Conservation (phyloP, 1,140 invertebrate genomes). For the Helicoverpa zea region DNA sequence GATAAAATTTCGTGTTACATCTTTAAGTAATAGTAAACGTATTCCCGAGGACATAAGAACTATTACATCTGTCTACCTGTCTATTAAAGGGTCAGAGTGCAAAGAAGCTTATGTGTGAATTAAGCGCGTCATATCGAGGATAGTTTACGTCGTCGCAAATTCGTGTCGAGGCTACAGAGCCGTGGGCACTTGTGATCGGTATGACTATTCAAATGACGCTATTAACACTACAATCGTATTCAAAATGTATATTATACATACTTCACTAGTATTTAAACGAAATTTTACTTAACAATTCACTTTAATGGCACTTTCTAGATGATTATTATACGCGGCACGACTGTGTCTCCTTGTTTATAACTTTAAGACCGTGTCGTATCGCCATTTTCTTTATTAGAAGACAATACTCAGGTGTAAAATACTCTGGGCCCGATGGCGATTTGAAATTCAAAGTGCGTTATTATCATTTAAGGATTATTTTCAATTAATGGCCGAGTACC, state of each 20-base stretch:
- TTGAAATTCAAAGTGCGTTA: conserved; percentile 35
- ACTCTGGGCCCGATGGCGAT: conserved; percentile 24
- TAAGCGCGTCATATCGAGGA: conserved; percentile 74
- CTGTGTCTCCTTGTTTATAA: conserved; percentile 20
- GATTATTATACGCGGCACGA: conserved; percentile 42
- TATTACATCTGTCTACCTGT: conserved; percentile 27
- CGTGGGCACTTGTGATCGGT: conserved; percentile 73
- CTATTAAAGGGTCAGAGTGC: conserved; percentile 30
- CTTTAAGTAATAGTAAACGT: too few species aligned
- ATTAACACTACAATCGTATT: conserved; percentile 60
- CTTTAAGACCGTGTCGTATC: conserved; percentile 1
- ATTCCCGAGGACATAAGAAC: neutral
- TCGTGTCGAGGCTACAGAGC: conserved; percentile 80
- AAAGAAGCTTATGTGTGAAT: conserved; percentile 59
- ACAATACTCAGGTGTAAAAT: conserved; percentile 35
- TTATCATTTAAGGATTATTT: conserved; percentile 29
- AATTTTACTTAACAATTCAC: conserved; percentile 27
- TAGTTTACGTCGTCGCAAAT: conserved; percentile 78
- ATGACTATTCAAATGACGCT: conserved; percentile 67
- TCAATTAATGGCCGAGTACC: conserved; percentile 19
- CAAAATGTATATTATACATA: conserved; percentile 38
- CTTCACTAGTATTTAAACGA: conserved; percentile 20
- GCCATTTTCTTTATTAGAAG: conserved; percentile 32
- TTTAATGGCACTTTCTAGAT: conserved; percentile 36
- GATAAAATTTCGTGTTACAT: too few species aligned